These are phyloP conservation scores for Sinella curviseta DNA, from an alignment of 1,140 invertebrate genomes.

Conservation along the genomic window DNA sequence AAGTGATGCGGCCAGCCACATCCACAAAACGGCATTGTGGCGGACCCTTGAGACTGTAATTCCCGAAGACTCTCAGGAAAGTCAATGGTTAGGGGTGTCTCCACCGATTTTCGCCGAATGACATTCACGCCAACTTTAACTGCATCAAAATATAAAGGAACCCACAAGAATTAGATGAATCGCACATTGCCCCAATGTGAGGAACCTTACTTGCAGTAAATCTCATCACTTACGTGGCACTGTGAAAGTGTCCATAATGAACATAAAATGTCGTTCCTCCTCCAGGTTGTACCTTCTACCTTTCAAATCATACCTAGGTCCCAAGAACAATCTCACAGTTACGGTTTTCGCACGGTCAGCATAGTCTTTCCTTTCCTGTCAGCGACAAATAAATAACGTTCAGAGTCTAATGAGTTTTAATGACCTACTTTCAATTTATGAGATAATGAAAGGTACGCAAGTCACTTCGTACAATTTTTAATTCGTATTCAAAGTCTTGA, in stretches of 20 bases:
- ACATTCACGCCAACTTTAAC: slow-evolving; percentile 15
- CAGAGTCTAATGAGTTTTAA: background rate
- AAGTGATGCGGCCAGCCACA: slow-evolving; percentile 24
- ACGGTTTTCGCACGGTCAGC: background rate
- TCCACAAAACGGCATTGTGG: background rate
- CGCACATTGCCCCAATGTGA: background rate
- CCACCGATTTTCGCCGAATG: background rate
- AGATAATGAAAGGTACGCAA: too few relatives aligned
- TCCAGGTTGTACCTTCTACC: slow-evolving; percentile 7
- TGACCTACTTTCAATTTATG: background rate
- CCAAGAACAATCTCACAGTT: slow-evolving; percentile 1
- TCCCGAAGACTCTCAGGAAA: slow-evolving; percentile 14
- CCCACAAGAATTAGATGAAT: background rate
- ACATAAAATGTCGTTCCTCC: slow-evolving; percentile 10
- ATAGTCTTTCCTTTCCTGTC: slow-evolving; percentile 12
- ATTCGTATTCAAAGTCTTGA: slow-evolving; percentile 20
- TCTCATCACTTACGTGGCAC: slow-evolving; percentile 14
- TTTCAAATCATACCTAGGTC: slow-evolving; percentile 10
- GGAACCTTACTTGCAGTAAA: background rate
- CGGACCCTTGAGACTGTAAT: background rate
- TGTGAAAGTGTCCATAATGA: slow-evolving; percentile 21
- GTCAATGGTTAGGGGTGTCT: slow-evolving; percentile 10
- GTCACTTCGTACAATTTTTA: slow-evolving; percentile 7
- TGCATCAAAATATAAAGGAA: background rate
- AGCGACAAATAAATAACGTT: background rate